phyloP scores from a whole-genome alignment of 2,888 invertebrate species.

The Myopa tessellatipennis region DNA sequence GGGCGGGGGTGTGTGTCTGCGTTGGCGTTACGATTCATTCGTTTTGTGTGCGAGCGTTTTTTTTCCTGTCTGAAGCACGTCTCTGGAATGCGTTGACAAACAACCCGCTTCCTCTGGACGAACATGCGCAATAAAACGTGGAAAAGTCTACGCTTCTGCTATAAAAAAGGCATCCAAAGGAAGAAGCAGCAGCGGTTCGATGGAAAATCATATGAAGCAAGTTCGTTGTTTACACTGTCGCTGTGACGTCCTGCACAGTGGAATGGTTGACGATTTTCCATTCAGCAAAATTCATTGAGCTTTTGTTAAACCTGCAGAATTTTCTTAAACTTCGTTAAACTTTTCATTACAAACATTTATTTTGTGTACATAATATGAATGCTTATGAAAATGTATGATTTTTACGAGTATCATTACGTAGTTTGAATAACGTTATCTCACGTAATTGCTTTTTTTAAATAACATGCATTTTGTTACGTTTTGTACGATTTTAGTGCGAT shows the following conservation, averaged over 20 bases:
- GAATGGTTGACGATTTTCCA: no score
- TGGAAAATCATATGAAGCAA: not conserved
- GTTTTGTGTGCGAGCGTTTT: slow-evolving; percentile 5
- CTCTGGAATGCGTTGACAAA: slow-evolving; percentile 27
- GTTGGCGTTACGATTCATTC: not conserved
- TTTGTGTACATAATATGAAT: no score
- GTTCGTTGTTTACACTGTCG: not conserved
- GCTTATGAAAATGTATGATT: no score
- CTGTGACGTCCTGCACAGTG: not conserved
- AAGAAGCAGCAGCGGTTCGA: not conserved
- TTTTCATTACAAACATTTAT: no score
- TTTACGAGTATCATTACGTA: no score
- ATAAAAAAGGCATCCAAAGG: slow-evolving; percentile 9
- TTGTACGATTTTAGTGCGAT: no score
- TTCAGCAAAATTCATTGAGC: no score
- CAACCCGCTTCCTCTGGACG: slow-evolving; percentile 5
- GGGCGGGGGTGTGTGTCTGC: not conserved
- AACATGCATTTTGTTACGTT: no score
- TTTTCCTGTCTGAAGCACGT: not conserved
- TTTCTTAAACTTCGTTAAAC: no score
- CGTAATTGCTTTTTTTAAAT: no score
- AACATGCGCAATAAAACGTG: slow-evolving; percentile 25
- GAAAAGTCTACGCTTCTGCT: slow-evolving; percentile 15
- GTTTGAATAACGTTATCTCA: no score
- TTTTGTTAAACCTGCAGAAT: no score